Evolutionary conservation across 92 coral and sea anemone species (phyloP), one percentile per base, ranked within the genome.

Genomic region (Phymanthus crucifer): DNA sequence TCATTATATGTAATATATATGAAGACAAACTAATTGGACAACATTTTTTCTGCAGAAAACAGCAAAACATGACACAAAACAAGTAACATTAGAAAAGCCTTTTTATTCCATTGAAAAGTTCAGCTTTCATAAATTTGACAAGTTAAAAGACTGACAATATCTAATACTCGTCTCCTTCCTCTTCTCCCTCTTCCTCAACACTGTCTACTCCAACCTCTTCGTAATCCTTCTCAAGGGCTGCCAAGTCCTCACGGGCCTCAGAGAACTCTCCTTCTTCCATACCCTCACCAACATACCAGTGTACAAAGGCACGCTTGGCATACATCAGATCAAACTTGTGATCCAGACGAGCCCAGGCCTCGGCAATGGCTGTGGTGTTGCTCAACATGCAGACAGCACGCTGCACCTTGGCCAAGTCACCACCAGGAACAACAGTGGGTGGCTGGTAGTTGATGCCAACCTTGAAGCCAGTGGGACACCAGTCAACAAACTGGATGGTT

Each of bases 291-390:
- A 54, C 98, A 83, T 94, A 94, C 98, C 98, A 94, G 85, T 94
- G 98, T 32, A 94, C 98, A 87, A 94, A 94, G 0, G 98, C 98
- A 75, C 98, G 97, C 83, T 93, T 93, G 77, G 97, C 92, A 75
- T 93, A 93, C 97, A 93, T 93, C 92, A 93, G 78, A 80, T 93
- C 97, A 83, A 90, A 93, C 89, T 93, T 93, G 83, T 93, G 97
- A 67, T 93, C 97, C 68, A 93, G 89, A 70, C 97, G 97, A 46
- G 94, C 97, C 97, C 97, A 93, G 73, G 97, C 97, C 77, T 93
- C 97, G 1, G 97, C 97, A 57, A 93, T 88, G 64, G 97, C 97
- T 6, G 97, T 93, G 80, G 97, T 93, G 97, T 90, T 90, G 87
- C 94, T 90, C 84, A 93, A 73, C 97, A 93, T 93, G 40, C 97